Evolutionary conservation across 2,888 invertebrate genomes (phyloP).

Genomic region (Thecocarcelia acutangulata): DNA sequence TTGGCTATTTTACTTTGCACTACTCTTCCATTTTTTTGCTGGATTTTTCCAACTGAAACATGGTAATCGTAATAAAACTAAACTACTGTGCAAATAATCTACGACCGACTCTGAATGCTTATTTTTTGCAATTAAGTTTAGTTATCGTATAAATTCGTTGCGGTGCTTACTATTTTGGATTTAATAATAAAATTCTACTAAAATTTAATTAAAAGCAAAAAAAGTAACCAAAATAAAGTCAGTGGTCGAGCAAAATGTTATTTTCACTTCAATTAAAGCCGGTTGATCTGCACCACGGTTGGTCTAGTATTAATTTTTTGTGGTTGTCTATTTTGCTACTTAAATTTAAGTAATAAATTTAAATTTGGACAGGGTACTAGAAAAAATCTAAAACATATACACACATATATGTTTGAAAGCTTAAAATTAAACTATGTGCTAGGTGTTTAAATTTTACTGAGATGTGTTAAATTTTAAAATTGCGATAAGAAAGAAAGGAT

Average conservation of each 20-base stretch:
- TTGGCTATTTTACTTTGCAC: conserved; percentile 14
- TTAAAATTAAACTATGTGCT: no score
- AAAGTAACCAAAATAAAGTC: neutral
- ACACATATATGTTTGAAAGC: no score
- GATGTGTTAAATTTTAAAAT: no score
- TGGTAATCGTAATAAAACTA: conserved; percentile 29
- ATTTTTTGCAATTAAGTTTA: conserved; percentile 32
- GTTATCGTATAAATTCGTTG: conserved; percentile 56
- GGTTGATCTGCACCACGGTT: conserved; percentile 73
- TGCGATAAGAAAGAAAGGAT: no score
- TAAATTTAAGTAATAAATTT: neutral
- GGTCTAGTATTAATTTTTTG: conserved; percentile 13
- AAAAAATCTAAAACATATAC: no score
- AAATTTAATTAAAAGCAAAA: conserved; percentile 41
- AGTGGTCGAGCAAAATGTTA: conserved; percentile 70
- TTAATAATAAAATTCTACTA: conserved; percentile 31
- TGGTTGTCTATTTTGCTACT: neutral
- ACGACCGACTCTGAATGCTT: conserved; percentile 10
- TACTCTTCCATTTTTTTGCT: neutral
- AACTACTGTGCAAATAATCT: conserved; percentile 39
- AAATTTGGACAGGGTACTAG: no score
- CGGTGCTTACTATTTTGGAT: conserved; percentile 23
- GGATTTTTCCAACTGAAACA: conserved; percentile 15
- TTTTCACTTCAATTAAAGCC: conserved; percentile 73
- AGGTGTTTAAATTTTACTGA: no score